Evolutionary conservation across 2,888 invertebrate species (phyloP).

Genomic region (Leptopilina myrica): DNA sequence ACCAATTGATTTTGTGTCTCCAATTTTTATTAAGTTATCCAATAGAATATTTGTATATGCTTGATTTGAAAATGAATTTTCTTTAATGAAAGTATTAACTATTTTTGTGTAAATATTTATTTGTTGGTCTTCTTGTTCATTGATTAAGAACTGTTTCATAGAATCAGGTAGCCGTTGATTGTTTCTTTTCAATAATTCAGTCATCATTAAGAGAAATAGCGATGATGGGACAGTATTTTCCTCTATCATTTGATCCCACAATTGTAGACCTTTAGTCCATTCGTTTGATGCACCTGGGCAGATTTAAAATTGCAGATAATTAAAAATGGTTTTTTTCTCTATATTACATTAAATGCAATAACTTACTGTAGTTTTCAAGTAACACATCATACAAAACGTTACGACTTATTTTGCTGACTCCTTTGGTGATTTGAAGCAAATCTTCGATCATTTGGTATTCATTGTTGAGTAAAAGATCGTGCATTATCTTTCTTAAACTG

Average conservation of each 20-base stretch:
- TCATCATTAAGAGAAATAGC: constrained; percentile 82
- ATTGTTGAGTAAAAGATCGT: not conserved
- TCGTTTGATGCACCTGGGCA: constrained; percentile 76
- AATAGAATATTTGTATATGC: not conserved
- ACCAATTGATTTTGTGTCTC: not conserved
- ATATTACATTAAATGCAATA: constrained; percentile 1
- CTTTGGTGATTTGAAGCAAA: constrained; percentile 87
- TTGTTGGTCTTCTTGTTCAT: not conserved
- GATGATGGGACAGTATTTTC: constrained; percentile 86
- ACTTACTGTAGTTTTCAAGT: constrained; percentile 74
- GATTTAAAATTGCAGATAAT: not conserved
- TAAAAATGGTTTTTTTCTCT: too few relatives aligned
- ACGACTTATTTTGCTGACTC: constrained; percentile 79
- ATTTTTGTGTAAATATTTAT: not conserved
- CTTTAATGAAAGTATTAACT: not conserved
- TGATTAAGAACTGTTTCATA: constrained; percentile 62
- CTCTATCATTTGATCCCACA: constrained; percentile 92
- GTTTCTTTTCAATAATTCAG: constrained; percentile 82
- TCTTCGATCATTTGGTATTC: constrained; percentile 80
- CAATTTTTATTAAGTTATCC: not conserved
- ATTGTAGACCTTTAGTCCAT: constrained; percentile 85
- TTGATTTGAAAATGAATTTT: not conserved
- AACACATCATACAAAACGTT: constrained; percentile 71
- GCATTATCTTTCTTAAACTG: not conserved
- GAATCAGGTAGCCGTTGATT: constrained; percentile 85